Evolutionary conservation across 2,113 vertebrate genomes (phyloP).

Genomic region (Takifugu flavidus): DNA sequence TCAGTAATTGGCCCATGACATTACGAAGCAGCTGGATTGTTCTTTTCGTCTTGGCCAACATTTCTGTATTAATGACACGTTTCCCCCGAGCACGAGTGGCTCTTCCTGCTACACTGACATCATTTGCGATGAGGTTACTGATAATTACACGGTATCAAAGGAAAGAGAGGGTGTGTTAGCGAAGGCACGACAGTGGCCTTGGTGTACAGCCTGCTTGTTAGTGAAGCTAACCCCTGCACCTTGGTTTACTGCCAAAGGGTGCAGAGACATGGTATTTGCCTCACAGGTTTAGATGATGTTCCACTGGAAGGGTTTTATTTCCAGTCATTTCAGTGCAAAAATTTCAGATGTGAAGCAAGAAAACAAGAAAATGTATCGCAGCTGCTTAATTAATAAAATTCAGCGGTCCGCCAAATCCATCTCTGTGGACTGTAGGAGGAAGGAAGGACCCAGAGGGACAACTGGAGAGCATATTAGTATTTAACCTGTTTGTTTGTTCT

Average conservation of each 20-base stretch:
- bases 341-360: too few species aligned
- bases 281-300: neutral
- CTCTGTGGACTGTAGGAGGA: too few species aligned
- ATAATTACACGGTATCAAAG: slow-evolving; percentile 49
- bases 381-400: too few species aligned
- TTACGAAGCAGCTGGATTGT: slow-evolving; percentile 25
- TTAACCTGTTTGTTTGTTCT: too few species aligned
- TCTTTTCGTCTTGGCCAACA: slow-evolving; percentile 18
- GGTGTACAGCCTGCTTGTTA: slow-evolving; percentile 23
- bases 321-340: slow-evolving; percentile 2
- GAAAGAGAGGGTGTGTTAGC: slow-evolving; percentile 34
- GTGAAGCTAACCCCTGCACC: slow-evolving; percentile 1
- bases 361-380: too few species aligned
- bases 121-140: slow-evolving; percentile 17
- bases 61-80: slow-evolving; percentile 44
- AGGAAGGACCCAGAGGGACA: too few species aligned
- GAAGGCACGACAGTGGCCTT: slow-evolving; percentile 30
- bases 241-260: slow-evolving; percentile 6
- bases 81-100: slow-evolving; percentile 23
- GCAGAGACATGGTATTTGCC: neutral
- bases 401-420: too few species aligned
- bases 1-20: slow-evolving; percentile 42
- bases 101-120: slow-evolving; percentile 28
- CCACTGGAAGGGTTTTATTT: slow-evolving; percentile 1
- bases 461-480: too few species aligned